These are phyloP conservation scores for Peromyscus attwateri DNA, from an alignment of 2,797 vertebrate genomes.

Conservation along the genomic window DNA sequence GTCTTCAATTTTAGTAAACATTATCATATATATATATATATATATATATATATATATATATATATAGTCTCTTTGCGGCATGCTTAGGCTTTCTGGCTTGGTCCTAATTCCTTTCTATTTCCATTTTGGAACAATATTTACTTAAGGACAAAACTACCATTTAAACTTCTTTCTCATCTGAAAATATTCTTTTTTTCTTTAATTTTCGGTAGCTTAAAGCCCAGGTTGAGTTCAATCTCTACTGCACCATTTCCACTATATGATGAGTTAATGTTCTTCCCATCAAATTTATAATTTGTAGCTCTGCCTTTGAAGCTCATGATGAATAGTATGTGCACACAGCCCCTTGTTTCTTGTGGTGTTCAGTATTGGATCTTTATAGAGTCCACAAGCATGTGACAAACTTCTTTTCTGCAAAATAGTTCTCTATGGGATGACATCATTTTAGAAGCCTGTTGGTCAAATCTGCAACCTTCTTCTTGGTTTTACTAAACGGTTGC, in stretches of 20 bases:
- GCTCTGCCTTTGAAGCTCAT: neutral
- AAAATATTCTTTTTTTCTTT: neutral
- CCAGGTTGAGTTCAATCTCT: neutral
- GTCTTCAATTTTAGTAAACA: neutral
- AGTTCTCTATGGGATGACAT: neutral
- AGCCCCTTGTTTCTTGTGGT: neutral
- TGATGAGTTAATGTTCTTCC: neutral
- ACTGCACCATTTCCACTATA: neutral
- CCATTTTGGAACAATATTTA: neutral
- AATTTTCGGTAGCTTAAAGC: neutral
- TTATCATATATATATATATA: neutral
- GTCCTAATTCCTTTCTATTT: neutral
- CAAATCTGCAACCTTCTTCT: neutral
- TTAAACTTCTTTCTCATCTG: no score
- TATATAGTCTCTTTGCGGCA: neutral
- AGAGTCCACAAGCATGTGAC: neutral
- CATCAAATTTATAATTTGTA: neutral
- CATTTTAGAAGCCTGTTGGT: neutral
- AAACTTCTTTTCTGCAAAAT: neutral
- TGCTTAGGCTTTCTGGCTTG: neutral
- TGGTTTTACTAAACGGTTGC: neutral
- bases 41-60: neutral
- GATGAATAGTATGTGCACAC: neutral
- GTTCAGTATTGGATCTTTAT: neutral
- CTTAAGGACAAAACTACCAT: neutral